A percentile compares a stretch with the other conserved stretches of the same genome.
phyloP scores from a whole-genome alignment of 2,113 vertebrate species.

The Datnioides undecimradiatus region DNA sequence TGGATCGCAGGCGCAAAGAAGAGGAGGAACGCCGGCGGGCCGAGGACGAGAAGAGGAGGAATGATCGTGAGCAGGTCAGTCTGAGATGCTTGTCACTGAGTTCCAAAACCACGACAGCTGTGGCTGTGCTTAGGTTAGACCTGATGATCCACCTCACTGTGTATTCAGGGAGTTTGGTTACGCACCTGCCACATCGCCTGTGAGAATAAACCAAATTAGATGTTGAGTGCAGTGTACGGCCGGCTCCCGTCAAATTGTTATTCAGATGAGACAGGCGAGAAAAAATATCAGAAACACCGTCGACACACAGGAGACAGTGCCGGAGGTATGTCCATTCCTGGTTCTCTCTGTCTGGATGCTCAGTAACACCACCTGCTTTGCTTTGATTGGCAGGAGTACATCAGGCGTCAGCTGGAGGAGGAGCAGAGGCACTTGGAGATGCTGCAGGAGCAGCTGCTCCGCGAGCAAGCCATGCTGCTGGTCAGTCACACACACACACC shows the following conservation, averaged over 20 bases:
- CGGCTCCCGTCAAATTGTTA: too few relatives aligned
- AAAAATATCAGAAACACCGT: neutral
- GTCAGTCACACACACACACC: conserved; percentile 73
- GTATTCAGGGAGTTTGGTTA: too few relatives aligned
- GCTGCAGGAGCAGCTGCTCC: conserved; percentile 99
- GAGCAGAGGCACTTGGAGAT: conserved; percentile 98
- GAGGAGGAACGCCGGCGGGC: conserved; percentile 96
- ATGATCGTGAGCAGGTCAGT: conserved; percentile 95
- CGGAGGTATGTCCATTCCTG: neutral
- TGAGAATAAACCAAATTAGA: too few relatives aligned
- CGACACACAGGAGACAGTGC: neutral
- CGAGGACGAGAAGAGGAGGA: conserved; percentile 96
- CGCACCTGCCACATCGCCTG: too few relatives aligned
- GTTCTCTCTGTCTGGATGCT: neutral
- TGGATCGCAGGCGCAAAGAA: conserved; percentile 95
- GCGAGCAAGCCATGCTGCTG: conserved; percentile 99
- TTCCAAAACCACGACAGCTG: neutral
- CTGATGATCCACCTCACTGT: too few relatives aligned
- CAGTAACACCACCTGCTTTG: neutral
- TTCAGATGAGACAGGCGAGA: too few relatives aligned
- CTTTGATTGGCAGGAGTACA: conserved; percentile 93
- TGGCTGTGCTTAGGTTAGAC: neutral
- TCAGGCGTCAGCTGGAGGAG: conserved; percentile 98
- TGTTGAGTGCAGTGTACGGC: too few relatives aligned
- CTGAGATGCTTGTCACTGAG: neutral